Conservation (phyloP, 2,113 vertebrate species). For the Crocuta crocuta region DNA sequence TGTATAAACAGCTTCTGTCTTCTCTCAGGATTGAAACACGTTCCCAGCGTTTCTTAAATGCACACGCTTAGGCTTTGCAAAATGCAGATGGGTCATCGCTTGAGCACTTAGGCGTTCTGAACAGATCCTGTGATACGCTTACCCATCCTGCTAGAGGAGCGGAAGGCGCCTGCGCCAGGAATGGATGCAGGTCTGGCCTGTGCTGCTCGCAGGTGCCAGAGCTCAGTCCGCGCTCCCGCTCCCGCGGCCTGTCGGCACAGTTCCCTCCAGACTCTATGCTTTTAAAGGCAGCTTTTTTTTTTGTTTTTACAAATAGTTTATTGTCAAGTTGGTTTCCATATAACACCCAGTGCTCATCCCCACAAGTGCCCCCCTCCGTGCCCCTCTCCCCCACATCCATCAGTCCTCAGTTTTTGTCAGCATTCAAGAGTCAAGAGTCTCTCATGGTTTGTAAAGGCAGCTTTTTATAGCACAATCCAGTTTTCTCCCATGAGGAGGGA, state of each 20-base stretch:
- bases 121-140: not conserved
- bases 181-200: accelerated
- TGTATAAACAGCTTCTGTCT: not conserved
- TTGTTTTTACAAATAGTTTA: no score
- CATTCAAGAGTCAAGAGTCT: no score
- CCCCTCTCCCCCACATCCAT: no score
- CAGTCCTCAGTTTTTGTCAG: no score
- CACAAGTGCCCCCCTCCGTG: no score
- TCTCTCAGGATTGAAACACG: not conserved
- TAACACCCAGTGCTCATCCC: no score
- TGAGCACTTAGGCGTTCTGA: not conserved
- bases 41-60: not conserved
- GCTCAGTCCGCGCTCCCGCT: not conserved
- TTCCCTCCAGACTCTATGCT: not conserved
- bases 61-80: not conserved
- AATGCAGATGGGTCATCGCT: not conserved
- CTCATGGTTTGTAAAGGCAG: not conserved
- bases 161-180: not conserved
- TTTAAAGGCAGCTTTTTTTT: not conserved
- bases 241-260: not conserved
- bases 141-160: not conserved
- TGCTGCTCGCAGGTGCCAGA: not conserved
- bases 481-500: not conserved
- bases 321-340: no score
- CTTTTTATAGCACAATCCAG: not conserved